Conservation (phyloP, 2,797 vertebrate species). For the Melopsittacus undulatus region DNA sequence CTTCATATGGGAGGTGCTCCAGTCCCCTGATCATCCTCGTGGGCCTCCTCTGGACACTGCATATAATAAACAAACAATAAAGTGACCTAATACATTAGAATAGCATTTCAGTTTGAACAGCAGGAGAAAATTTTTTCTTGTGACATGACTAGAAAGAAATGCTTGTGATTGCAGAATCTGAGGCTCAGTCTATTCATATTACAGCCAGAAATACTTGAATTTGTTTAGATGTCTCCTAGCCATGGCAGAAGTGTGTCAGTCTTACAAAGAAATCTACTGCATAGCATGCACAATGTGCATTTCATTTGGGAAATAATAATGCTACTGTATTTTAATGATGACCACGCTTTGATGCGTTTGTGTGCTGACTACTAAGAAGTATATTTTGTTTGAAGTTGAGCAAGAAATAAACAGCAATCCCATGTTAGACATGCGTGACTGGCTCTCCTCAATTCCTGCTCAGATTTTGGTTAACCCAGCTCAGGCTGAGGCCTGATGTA, state of each 20-base stretch:
- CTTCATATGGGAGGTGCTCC: too few species aligned
- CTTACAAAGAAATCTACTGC: neutral
- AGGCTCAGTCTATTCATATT: neutral
- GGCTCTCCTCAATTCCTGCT: neutral
- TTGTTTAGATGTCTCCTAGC: neutral
- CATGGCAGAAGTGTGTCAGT: neutral
- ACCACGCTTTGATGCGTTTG: rapidly evolving
- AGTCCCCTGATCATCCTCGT: too few species aligned
- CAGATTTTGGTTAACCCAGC: neutral
- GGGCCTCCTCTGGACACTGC: neutral
- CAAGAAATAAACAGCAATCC: neutral
- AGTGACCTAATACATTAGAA: neutral
- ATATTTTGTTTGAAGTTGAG: neutral
- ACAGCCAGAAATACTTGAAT: neutral
- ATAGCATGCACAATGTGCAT: neutral
- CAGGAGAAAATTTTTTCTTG: neutral
- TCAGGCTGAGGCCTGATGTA: neutral
- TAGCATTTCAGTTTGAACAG: neutral
- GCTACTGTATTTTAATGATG: neutral
- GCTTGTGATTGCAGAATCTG: neutral
- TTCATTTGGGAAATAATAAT: neutral
- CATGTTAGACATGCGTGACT: neutral
- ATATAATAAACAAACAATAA: neutral
- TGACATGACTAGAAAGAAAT: neutral
- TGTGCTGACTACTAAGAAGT: neutral